phyloP scores from a whole-genome alignment of 2,797 vertebrate genomes.

The Arnoldichthys spilopterus region DNA sequence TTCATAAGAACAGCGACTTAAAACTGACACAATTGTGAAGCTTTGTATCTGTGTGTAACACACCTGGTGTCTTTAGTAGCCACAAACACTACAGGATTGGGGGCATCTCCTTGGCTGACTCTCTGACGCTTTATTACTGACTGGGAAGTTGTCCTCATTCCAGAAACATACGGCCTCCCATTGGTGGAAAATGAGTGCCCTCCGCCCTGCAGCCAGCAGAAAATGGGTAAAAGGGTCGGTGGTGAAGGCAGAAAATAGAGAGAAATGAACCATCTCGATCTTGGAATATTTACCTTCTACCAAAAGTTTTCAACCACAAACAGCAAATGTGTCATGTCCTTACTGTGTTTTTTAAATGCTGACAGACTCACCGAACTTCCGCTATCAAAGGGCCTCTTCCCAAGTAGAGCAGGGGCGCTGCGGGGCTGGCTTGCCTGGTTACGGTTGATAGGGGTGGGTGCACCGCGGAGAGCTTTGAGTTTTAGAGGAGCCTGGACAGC shows the following conservation, averaged over 20 bases:
- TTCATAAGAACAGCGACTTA: not conserved
- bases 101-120: conserved; percentile 91
- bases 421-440: conserved; percentile 91
- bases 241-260: conserved; percentile 5
- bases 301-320: not conserved
- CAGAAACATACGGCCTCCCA: conserved; percentile 87
- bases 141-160: conserved; percentile 88
- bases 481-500: conserved; percentile 90
- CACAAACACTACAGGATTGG: conserved; percentile 95
- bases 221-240: conserved; percentile 10
- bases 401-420: conserved; percentile 82
- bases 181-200: conserved; percentile 89
- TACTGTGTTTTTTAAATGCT: not conserved
- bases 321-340: not conserved
- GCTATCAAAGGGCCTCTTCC: conserved; percentile 88
- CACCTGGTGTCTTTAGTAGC: conserved; percentile 96
- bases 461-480: conserved; percentile 89
- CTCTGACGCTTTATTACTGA: conserved; percentile 92
- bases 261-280: not conserved
- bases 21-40: not conserved
- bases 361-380: conserved; percentile 70
- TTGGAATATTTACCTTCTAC: not conserved
- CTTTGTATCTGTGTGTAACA: not conserved
- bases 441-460: conserved; percentile 92
- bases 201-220: conserved; percentile 73